These are phyloP conservation scores for Sapayoa aenigma DNA, from an alignment of 2,113 vertebrate species.

Conservation along the genomic window DNA sequence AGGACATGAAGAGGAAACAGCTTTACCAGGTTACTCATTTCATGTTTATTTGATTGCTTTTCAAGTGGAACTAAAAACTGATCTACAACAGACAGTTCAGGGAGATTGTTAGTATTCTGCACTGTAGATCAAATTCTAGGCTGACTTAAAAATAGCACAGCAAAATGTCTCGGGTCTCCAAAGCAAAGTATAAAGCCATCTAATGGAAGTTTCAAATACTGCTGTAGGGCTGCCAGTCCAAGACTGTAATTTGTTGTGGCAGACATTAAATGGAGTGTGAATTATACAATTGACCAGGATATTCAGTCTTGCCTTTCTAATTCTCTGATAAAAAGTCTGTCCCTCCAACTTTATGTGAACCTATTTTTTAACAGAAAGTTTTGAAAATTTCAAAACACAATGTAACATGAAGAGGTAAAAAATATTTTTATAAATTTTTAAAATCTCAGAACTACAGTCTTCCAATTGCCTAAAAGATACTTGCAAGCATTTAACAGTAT, in stretches of 20 bases:
- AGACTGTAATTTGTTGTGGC: neutral
- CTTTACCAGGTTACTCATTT: neutral
- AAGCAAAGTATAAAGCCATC: neutral
- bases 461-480: neutral
- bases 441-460: neutral
- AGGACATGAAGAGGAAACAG: neutral
- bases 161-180: neutral
- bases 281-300: neutral
- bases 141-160: slow-evolving; percentile 22
- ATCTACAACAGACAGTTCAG: neutral
- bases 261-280: slow-evolving; percentile 12
- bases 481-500: neutral
- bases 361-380: neutral
- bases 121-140: neutral
- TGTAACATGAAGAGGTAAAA: neutral
- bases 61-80: neutral
- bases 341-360: neutral
- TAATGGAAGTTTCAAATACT: neutral
- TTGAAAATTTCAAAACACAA: neutral
- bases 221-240: neutral
- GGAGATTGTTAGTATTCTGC: neutral
- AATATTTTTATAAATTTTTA: neutral
- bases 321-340: neutral
- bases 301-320: neutral
- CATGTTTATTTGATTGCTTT: neutral